Percentiles rank a stretch among this genome's conserved stretches.
Evolutionary conservation across 1,140 invertebrate genomes (phyloP).

Genomic region (Xylocopa sonorina): DNA sequence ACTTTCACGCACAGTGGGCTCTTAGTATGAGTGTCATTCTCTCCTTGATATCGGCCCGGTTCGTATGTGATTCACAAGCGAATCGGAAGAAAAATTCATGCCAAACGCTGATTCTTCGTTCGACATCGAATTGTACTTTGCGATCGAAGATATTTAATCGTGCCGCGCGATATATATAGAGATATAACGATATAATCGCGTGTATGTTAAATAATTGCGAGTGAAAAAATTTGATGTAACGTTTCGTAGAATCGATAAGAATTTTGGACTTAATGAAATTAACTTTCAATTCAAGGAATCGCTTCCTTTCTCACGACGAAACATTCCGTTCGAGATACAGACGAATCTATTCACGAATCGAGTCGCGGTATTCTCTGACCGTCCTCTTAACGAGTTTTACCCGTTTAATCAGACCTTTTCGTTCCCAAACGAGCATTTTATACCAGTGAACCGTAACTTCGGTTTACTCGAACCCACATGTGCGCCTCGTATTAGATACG

Average conservation of each 20-base stretch:
- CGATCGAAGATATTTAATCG: background rate
- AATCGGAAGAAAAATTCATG: background rate
- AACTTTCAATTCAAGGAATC: too few relatives aligned
- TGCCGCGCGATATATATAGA: background rate
- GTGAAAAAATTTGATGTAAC: too few relatives aligned
- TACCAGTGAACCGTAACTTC: conserved; percentile 42
- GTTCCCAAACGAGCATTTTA: conserved; percentile 27
- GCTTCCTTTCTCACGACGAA: too few relatives aligned
- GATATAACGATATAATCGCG: too few relatives aligned
- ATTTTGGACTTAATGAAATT: too few relatives aligned
- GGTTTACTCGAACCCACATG: conserved; percentile 67
- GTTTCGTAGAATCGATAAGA: too few relatives aligned
- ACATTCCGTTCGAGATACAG: background rate
- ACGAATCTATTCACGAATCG: background rate
- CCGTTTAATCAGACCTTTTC: background rate
- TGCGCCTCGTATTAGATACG: conserved; percentile 65
- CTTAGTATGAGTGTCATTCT: conserved; percentile 33
- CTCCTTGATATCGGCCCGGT: conserved; percentile 25
- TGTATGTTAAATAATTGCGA: too few relatives aligned
- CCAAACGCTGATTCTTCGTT: background rate
- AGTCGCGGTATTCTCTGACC: background rate
- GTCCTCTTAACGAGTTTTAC: background rate
- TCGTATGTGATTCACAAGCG: conserved; percentile 28
- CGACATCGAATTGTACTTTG: background rate
- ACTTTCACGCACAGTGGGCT: conserved; percentile 70